Evolutionary conservation across 2,113 vertebrate genomes (phyloP).

Genomic region (Bujurquina vittata): DNA sequence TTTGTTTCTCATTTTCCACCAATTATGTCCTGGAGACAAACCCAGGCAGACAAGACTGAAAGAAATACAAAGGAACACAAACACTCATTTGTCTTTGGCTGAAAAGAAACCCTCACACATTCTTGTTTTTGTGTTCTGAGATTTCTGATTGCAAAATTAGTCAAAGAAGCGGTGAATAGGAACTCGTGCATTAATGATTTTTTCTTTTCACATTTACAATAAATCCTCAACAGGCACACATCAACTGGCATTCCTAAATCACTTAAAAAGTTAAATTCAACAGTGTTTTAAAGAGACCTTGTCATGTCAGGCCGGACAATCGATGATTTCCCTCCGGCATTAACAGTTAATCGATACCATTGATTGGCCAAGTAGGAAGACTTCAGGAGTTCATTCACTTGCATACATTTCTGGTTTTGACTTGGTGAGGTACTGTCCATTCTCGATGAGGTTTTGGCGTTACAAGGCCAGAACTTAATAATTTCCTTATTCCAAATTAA

Average conservation of each 20-base stretch:
- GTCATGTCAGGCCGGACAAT: slow-evolving; percentile 68
- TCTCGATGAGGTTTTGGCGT: slow-evolving; percentile 61
- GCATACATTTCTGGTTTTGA: slow-evolving; percentile 48
- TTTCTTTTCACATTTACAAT: neutral
- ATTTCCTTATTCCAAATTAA: slow-evolving; percentile 55
- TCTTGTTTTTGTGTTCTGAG: neutral
- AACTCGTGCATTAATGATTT: neutral
- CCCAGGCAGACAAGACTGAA: neutral
- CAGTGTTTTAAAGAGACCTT: slow-evolving; percentile 67
- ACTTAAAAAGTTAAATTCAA: slow-evolving; percentile 37
- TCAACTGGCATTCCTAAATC: slow-evolving; percentile 4
- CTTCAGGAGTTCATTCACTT: slow-evolving; percentile 42
- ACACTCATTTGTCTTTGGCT: neutral
- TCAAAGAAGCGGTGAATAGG: neutral
- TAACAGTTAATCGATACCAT: slow-evolving; percentile 65
- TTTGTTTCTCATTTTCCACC: slow-evolving; percentile 44
- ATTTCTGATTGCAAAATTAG: slow-evolving; percentile 23
- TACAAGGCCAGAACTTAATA: slow-evolving; percentile 65
- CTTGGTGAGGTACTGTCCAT: slow-evolving; percentile 49
- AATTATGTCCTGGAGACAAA: slow-evolving; percentile 18
- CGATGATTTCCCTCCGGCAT: slow-evolving; percentile 60
- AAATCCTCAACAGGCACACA: neutral
- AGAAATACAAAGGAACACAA: neutral
- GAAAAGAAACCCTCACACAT: neutral
- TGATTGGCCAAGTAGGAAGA: slow-evolving; percentile 42